Percentiles rank a stretch among this genome's conserved stretches.
Evolutionary conservation across 2,797 vertebrate species (phyloP).

Genomic region (Falco naumanni): DNA sequence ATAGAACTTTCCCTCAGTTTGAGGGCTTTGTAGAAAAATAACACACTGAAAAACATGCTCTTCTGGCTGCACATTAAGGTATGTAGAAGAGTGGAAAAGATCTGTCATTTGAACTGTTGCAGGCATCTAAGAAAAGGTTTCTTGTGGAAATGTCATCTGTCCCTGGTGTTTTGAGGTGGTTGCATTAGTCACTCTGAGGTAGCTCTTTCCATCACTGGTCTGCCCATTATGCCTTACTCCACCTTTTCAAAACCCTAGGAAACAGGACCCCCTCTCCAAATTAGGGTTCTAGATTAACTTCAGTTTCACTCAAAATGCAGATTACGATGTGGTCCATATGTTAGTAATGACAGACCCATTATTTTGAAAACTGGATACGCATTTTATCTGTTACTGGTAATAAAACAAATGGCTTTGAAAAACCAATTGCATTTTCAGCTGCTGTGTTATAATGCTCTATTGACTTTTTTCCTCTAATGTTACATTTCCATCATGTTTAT

Average conservation of each 20-base stretch:
- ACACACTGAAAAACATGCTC: neutral
- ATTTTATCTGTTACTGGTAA: neutral
- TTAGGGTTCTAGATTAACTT: neutral
- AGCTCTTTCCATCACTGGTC: neutral
- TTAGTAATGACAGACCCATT: neutral
- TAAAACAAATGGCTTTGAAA: neutral
- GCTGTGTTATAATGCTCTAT: neutral
- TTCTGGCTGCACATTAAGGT: neutral
- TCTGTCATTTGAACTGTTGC: neutral
- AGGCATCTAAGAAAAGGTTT: neutral
- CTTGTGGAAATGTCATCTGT: neutral
- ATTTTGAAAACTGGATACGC: neutral
- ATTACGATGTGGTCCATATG: neutral
- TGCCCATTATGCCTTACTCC: neutral
- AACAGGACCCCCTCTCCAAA: fast-evolving
- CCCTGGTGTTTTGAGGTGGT: neutral
- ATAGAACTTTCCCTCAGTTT: neutral
- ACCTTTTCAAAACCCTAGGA: neutral
- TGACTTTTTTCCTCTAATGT: neutral
- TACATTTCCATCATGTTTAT: neutral
- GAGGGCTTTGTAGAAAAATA: neutral
- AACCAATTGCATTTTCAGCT: neutral
- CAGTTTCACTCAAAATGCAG: neutral
- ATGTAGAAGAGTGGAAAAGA: neutral
- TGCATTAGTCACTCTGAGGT: neutral